Percentiles rank a stretch among this genome's conserved stretches.
These are phyloP conservation scores for Pristionchus japonicus DNA, from an alignment of 2,888 invertebrate genomes.

Conservation along the genomic window DNA sequence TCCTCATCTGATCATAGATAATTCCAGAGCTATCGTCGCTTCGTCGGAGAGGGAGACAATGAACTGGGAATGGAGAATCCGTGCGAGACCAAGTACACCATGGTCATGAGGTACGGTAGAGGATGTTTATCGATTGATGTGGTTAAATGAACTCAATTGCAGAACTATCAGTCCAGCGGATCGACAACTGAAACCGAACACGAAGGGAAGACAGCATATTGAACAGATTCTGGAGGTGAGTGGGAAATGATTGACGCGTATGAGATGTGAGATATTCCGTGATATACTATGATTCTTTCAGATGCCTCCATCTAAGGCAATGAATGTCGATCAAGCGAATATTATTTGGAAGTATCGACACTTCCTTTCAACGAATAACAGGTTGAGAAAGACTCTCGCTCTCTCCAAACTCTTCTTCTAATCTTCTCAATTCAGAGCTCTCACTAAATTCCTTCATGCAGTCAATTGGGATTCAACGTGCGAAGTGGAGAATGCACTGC, in stretches of 20 bases:
- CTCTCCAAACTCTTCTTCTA: neutral
- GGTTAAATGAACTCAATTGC: neutral
- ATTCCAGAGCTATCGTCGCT: constrained; percentile 22
- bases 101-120: constrained; percentile 24
- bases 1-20: neutral
- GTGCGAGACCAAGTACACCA: constrained; percentile 92
- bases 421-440: constrained; percentile 79
- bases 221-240: constrained; percentile 81
- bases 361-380: constrained; percentile 66
- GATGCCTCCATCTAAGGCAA: constrained; percentile 89
- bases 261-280: too few relatives aligned
- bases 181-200: constrained; percentile 93
- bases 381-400: constrained; percentile 56
- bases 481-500: constrained; percentile 62
- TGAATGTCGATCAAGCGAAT: constrained; percentile 93
- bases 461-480: constrained; percentile 91
- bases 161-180: constrained; percentile 80
- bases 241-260: too few relatives aligned
- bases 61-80: constrained; percentile 87
- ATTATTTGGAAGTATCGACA: constrained; percentile 89
- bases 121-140: neutral
- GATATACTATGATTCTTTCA: too few relatives aligned
- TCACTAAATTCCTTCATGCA: constrained; percentile 96
- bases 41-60: constrained; percentile 51
- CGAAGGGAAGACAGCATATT: constrained; percentile 88